These are phyloP conservation scores for Entelurus aequoreus DNA, from an alignment of 2,113 vertebrate species.

Conservation along the genomic window DNA sequence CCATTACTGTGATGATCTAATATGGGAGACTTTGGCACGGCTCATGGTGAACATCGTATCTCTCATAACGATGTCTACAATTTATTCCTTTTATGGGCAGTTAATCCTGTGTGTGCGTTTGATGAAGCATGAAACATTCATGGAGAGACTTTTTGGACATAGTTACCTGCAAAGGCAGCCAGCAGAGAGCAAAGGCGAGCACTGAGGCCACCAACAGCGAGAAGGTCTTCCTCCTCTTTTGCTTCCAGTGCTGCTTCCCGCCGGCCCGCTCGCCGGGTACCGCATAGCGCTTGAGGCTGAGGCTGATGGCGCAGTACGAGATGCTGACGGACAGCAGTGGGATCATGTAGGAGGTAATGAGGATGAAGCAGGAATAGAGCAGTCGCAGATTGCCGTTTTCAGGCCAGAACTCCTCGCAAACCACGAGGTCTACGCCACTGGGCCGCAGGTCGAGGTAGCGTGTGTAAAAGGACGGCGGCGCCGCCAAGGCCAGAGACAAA, in stretches of 20 bases:
- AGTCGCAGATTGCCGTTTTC: slow-evolving; percentile 57
- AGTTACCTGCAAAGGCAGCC: slow-evolving; percentile 73
- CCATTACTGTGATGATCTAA: slow-evolving; percentile 12
- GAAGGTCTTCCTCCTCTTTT: slow-evolving; percentile 70
- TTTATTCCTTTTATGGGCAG: not conserved
- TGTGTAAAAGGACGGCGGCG: slow-evolving; percentile 64
- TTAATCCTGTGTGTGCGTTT: not conserved
- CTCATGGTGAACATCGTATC: slow-evolving; percentile 14
- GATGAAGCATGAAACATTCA: not conserved
- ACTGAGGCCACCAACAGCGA: slow-evolving; percentile 71
- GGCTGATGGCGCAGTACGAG: slow-evolving; percentile 75
- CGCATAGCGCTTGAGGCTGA: slow-evolving; percentile 62
- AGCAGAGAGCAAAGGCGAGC: slow-evolving; percentile 74
- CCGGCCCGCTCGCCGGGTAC: slow-evolving; percentile 62
- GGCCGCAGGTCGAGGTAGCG: slow-evolving; percentile 69
- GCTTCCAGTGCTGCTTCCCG: slow-evolving; percentile 68
- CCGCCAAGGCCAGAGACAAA: slow-evolving; percentile 66
- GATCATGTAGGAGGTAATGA: slow-evolving; percentile 73
- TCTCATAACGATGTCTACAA: not conserved
- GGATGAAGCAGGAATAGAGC: slow-evolving; percentile 73
- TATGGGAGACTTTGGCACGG: slow-evolving; percentile 16
- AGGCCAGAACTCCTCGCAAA: slow-evolving; percentile 78
- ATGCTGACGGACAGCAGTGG: slow-evolving; percentile 72
- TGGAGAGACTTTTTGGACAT: not conserved
- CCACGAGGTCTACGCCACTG: slow-evolving; percentile 65